These are phyloP conservation scores for Rhabditophanes sp. DNA, from an alignment of 2,888 invertebrate genomes.

Conservation along the genomic window DNA sequence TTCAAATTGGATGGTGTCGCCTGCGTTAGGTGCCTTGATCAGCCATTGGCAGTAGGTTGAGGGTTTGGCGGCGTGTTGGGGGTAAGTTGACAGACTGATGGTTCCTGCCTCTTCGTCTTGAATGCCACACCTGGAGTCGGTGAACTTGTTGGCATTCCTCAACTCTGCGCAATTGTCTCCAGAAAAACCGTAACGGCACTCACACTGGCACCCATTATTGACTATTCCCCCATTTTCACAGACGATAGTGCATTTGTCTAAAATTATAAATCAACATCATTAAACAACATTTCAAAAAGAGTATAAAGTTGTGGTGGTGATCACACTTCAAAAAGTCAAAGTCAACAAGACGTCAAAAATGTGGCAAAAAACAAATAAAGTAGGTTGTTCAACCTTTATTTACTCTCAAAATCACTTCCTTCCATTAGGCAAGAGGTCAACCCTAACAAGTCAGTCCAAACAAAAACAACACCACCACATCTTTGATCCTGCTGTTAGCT, in stretches of 20 bases:
- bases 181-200: constrained; percentile 18
- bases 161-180: constrained; percentile 16
- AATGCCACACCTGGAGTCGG: constrained; percentile 17
- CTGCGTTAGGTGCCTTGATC: constrained; percentile 14
- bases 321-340: too few relatives aligned
- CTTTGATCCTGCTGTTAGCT: too few relatives aligned
- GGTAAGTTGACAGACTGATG: too few relatives aligned
- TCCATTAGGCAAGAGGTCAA: too few relatives aligned
- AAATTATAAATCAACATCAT: constrained; percentile 7
- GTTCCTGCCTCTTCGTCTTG: constrained; percentile 10
- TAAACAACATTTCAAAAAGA: too few relatives aligned
- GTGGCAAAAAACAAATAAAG: too few relatives aligned
- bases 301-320: too few relatives aligned
- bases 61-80: constrained; percentile 9
- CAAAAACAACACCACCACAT: too few relatives aligned
- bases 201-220: constrained; percentile 13
- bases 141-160: constrained; percentile 9
- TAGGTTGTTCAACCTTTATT: too few relatives aligned
- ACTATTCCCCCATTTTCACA: constrained; percentile 17
- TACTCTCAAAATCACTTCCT: too few relatives aligned
- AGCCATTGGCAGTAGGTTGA: constrained; percentile 29
- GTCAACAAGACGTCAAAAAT: too few relatives aligned
- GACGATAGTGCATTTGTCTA: constrained; percentile 18
- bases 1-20: constrained; percentile 11
- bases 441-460: too few relatives aligned